Base-by-base conservation (phyloP, 2,888 invertebrate species). In the Odiellus spinosus region DNA sequence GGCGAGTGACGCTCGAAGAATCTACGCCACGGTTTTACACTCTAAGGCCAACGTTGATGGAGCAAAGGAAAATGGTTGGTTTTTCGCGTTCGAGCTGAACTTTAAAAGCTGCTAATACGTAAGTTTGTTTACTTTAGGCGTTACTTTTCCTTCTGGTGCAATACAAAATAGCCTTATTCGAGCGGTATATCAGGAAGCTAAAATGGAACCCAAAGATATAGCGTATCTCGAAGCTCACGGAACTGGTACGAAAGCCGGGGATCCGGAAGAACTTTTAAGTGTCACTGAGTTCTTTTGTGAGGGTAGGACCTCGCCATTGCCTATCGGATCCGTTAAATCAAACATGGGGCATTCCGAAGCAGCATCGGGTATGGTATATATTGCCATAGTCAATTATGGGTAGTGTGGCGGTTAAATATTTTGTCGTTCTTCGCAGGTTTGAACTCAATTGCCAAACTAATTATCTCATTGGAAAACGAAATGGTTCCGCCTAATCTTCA, bases 311-410 rank as follows among this genome's bases (percentile, higher is more conserved):
- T 69, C 58, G 64, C 88, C 93, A 5, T 72, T 98, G 40, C 68
- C 90, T 39, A 78, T 96, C 59, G 96, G 96, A 12, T 93, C 95
- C 0, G 85, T 93, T 1, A 96, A 96, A 67, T 91, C 91, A 18
- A 96, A 95, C 69, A 91, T 96, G 90, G 96, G 96, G 1, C 96
- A 98, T 65, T 81, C 93, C 3, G 96, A 98, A 69, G 86, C 48
- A 3, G 15, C 45, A 4, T 42, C 53, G 17, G 54, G 54, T 46
- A 26, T n/a, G n/a, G n/a, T n/a, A 17, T 15, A n/a, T n/a, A n/a
- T n/a, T n/a, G n/a, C n/a, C n/a, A n/a, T n/a, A n/a, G n/a, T n/a
- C n/a, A n/a, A n/a, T n/a, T n/a, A 33, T 33, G 14, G 14, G 36
- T 15, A 15, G 12, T 11, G 10, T 10, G 10, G 34, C 36, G 14